Percentiles rank a stretch among this genome's conserved stretches.
Evolutionary conservation across 2,113 vertebrate genomes (phyloP).

Genomic region (Himantopus leucocephalus): DNA sequence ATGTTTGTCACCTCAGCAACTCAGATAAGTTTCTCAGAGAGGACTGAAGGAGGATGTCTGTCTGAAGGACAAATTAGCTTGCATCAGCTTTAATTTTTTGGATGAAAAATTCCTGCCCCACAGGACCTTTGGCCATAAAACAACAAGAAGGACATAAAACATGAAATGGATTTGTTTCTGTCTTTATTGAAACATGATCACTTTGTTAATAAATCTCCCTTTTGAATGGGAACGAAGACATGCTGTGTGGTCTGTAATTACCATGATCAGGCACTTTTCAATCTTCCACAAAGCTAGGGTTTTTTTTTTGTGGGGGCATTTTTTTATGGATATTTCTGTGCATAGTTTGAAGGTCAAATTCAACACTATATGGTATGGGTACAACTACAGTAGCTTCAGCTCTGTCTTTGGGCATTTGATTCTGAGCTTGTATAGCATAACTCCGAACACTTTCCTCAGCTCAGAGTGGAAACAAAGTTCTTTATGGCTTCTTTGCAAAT

Average conservation of each 20-base stretch:
- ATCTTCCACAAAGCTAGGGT: background rate
- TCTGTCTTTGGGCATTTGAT: background rate
- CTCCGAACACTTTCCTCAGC: background rate
- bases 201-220: slow-evolving; percentile 11
- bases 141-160: background rate
- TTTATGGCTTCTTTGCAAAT: background rate
- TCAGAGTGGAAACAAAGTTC: background rate
- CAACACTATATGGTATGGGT: background rate
- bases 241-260: slow-evolving; percentile 35
- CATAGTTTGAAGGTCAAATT: background rate
- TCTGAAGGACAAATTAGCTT: background rate
- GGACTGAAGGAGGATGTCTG: background rate
- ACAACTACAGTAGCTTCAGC: background rate
- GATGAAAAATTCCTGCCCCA: background rate
- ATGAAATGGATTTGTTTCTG: background rate
- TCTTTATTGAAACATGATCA: background rate
- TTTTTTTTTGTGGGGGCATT: background rate
- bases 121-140: background rate
- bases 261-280: background rate
- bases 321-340: background rate
- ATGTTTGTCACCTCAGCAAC: background rate
- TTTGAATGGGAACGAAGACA: background rate
- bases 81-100: background rate
- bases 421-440: background rate
- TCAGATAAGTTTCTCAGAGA: background rate